These are phyloP conservation scores for Zophobas atratus DNA, from an alignment of 1,140 invertebrate genomes.

Conservation along the genomic window DNA sequence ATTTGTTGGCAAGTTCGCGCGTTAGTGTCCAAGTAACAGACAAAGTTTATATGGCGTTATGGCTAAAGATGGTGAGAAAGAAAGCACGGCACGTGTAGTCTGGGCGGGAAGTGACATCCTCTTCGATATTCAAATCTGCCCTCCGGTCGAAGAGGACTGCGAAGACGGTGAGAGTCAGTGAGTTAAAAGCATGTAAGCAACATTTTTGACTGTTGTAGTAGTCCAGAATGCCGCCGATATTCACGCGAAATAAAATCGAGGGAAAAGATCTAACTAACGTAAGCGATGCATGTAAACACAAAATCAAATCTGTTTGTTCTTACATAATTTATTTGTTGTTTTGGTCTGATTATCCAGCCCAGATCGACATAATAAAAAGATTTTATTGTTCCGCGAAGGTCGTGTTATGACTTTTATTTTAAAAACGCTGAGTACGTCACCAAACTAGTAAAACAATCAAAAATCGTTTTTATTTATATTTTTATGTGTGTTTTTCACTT, in stretches of 20 bases:
- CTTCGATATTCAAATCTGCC: constrained; percentile 54
- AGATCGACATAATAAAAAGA: constrained; percentile 17
- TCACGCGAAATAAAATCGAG: not conserved
- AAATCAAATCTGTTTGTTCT: not conserved
- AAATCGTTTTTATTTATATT: constrained; percentile 22
- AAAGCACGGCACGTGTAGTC: constrained; percentile 49
- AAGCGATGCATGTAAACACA: too few relatives aligned
- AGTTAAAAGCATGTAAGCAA: constrained; percentile 62
- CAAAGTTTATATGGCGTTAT: constrained; percentile 40
- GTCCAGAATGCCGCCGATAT: constrained; percentile 27
- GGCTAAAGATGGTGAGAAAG: constrained; percentile 56
- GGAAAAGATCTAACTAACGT: too few relatives aligned
- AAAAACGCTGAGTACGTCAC: constrained; percentile 21
- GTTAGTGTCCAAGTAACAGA: constrained; percentile 22
- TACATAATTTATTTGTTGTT: constrained; percentile 10
- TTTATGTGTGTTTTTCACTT: constrained; percentile 21
- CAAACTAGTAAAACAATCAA: constrained; percentile 19
- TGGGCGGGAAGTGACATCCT: constrained; percentile 61
- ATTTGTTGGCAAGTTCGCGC: constrained; percentile 50
- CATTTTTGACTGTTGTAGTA: constrained; percentile 47
- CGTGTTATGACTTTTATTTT: constrained; percentile 25
- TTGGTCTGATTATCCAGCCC: constrained; percentile 1
- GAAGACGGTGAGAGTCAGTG: constrained; percentile 61
- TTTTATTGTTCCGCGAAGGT: constrained; percentile 36
- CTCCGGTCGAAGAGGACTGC: constrained; percentile 52